Conservation (phyloP, 2,888 invertebrate species). For the Heliconius ismenius region DNA sequence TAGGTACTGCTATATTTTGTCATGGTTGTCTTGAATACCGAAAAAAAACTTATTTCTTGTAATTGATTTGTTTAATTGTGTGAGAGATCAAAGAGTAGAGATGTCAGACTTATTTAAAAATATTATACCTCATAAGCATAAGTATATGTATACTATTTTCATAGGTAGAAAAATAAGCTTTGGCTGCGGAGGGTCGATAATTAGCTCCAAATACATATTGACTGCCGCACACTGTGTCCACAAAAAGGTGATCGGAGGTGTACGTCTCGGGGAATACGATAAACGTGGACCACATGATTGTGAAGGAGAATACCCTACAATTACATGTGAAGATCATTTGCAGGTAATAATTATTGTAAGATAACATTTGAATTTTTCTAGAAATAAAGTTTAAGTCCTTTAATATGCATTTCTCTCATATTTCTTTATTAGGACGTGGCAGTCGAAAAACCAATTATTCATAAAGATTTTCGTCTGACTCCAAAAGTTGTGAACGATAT, state of each 20-base stretch:
- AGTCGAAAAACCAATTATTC: slow-evolving; percentile 32
- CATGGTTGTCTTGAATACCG: not conserved
- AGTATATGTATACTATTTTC: not conserved
- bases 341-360: slow-evolving; percentile 38
- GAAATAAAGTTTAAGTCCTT: not conserved
- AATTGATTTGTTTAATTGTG: too few relatives aligned
- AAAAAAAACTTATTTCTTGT: too few relatives aligned
- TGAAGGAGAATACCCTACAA: slow-evolving; percentile 24
- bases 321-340: slow-evolving; percentile 42
- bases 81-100: too few relatives aligned
- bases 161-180: slow-evolving; percentile 49
- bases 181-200: slow-evolving; percentile 65
- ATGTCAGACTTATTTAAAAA: not conserved
- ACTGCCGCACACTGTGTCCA: slow-evolving; percentile 47
- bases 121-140: not conserved
- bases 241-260: slow-evolving; percentile 36
- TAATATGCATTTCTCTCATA: not conserved
- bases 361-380: too few relatives aligned
- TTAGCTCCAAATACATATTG: slow-evolving; percentile 44
- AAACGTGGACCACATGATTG: slow-evolving; percentile 40
- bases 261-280: slow-evolving; percentile 47
- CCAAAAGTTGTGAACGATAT: slow-evolving; percentile 37
- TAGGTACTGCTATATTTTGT: not conserved
- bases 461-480: slow-evolving; percentile 25
- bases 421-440: slow-evolving; percentile 31